Evolutionary conservation across 2,113 vertebrate genomes (phyloP), one percentile per base, ranked within the genome.

Genomic region (Solea senegalensis): DNA sequence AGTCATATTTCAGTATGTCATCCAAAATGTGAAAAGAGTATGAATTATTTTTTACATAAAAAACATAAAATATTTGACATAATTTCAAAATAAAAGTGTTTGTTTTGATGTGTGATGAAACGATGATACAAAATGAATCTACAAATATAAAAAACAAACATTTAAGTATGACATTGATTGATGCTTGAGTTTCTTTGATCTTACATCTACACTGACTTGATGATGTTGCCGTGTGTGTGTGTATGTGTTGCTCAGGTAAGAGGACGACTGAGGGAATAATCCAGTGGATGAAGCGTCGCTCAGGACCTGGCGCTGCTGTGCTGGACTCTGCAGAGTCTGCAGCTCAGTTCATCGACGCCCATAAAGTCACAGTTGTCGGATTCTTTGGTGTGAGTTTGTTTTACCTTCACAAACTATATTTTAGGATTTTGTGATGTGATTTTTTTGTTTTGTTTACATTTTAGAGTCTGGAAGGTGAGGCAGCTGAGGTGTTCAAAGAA

Each of bases 341-440:
- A 0, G 74, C 83, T 0, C 56, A 87, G 9, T 93, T 97, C 45
- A 44, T 95, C 8, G 26, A 44, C 0, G 40, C 92, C n/a, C 78
- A 89, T 45, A 90, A 94, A 0, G 1, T 94, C 60, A 73, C 90
- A 0, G 94, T 94, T 0, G 10, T 98, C 0, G 97, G 96, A 55
- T 99, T 99, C 88, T 97, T 99, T 78, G 86, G 93, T 81, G 97
- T 97, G 84, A 8, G 76, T 70, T 27, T 3, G 34, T 34, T 53
- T 26, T 52, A 52, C 13, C 21, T 46, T 4, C 13, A 26, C 3
- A 15, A 12, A 4, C 55, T 55, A 8, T 28, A 26, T 34, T 45
- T 39, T 28, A 28, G 45, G 4, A 46, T 3, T 50, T 16, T 46
- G 2, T 46, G 16, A 43, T 43, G 41, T 49, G 4, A 15, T 13